phyloP scores from a whole-genome alignment of 2,113 vertebrate genomes.

The Narcine bancroftii region DNA sequence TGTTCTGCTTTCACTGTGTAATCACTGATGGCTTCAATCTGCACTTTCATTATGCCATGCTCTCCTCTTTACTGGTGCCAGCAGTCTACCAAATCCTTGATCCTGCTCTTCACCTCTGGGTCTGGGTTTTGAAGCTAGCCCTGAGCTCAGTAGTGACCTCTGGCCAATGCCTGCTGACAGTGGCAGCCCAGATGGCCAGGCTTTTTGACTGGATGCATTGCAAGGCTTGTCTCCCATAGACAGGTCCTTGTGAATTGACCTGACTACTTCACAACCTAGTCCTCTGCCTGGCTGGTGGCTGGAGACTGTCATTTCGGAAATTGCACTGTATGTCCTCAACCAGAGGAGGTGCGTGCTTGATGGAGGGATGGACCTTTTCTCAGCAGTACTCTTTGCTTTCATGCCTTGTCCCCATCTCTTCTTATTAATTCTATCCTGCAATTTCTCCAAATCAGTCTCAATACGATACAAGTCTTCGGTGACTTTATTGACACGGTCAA shows the following conservation, averaged over 20 bases:
- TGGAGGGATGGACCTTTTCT: conserved; percentile 22
- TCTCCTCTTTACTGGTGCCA: conserved; percentile 57
- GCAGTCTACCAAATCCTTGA: conserved; percentile 36
- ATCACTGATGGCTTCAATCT: conserved; percentile 24
- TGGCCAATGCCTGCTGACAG: conserved; percentile 54
- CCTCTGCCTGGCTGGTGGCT: conserved; percentile 29
- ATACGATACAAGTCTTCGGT: conserved; percentile 52
- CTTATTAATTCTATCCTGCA: conserved; percentile 46
- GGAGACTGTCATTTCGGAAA: conserved; percentile 47
- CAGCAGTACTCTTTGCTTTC: neutral
- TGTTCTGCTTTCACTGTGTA: neutral
- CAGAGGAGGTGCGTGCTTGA: conserved; percentile 21
- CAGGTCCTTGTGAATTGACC: neutral
- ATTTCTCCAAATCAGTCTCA: conserved; percentile 52
- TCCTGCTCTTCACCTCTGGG: conserved; percentile 53
- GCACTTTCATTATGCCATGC: conserved; percentile 57
- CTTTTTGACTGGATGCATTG: conserved; percentile 46
- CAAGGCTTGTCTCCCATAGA: neutral
- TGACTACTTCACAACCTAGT: neutral
- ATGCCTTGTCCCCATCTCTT: conserved; percentile 35
- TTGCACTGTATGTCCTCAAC: conserved; percentile 45
- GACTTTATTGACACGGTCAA: conserved; percentile 57
- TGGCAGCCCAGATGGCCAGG: conserved; percentile 57
- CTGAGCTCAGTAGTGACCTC: conserved; percentile 43
- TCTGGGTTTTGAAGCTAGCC: conserved; percentile 41